phyloP scores from a whole-genome alignment of 2,888 invertebrate species.

The Tholera decimalis region DNA sequence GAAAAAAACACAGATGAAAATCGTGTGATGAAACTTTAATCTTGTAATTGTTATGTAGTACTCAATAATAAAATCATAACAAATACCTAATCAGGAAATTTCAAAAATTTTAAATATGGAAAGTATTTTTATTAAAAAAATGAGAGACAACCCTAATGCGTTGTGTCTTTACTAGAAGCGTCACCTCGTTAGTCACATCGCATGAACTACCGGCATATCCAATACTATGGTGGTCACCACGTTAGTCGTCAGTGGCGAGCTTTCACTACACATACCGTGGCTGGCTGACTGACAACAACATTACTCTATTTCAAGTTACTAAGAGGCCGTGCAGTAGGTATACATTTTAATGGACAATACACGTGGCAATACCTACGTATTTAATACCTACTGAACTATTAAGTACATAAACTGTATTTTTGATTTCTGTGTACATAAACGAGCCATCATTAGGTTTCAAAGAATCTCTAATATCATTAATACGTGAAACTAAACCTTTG shows the following conservation, averaged over 20 bases:
- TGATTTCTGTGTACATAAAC: no score
- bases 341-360: constrained; percentile 1
- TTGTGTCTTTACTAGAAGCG: background rate
- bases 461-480: no score
- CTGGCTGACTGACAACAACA: constrained; percentile 13
- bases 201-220: constrained; percentile 25
- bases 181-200: constrained; percentile 8
- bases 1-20: no score
- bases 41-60: no score
- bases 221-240: constrained; percentile 22
- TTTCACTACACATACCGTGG: constrained; percentile 24
- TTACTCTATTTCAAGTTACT: constrained; percentile 18
- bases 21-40: no score
- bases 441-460: no score
- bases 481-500: no score
- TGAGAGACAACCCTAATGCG: background rate
- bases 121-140: no score
- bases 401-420: no score
- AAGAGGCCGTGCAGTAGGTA: background rate
- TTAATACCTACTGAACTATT: background rate
- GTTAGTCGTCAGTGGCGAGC: constrained; percentile 16
- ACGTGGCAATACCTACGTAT: background rate
- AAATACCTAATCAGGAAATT: no score
- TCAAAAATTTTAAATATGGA: no score
- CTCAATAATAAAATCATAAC: no score